These are phyloP conservation scores for Physocephala rufipes DNA, from an alignment of 2,888 invertebrate genomes.

Conservation along the genomic window DNA sequence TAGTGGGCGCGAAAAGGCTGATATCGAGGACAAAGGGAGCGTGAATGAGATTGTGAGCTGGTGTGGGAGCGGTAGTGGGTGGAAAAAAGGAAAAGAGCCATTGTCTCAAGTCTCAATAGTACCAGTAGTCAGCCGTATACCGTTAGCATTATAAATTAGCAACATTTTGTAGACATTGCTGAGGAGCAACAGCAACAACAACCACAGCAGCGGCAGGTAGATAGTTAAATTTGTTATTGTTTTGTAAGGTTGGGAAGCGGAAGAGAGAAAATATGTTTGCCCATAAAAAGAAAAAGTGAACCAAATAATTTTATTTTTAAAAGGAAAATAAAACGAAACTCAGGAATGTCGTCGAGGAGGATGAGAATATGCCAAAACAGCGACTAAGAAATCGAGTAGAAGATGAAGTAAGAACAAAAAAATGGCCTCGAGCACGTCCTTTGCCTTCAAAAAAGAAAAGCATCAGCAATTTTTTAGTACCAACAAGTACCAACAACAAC, in stretches of 20 bases:
- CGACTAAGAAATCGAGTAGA: not conserved
- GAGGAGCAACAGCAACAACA: too few relatives aligned
- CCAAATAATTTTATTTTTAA: not conserved
- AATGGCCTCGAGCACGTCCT: not conserved
- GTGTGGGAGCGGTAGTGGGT: not conserved
- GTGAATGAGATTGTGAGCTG: too few relatives aligned
- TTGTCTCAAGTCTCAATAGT: conserved; percentile 23
- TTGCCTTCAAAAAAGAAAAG: not conserved
- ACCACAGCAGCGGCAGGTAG: too few relatives aligned
- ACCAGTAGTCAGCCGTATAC: not conserved
- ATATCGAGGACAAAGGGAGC: not conserved
- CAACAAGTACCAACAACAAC: too few relatives aligned
- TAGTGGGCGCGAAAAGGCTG: conserved; percentile 49
- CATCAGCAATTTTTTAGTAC: conserved; percentile 8
- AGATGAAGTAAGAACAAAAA: not conserved
- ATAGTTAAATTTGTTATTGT: too few relatives aligned
- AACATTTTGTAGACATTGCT: conserved; percentile 47
- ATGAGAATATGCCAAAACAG: not conserved
- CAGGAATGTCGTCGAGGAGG: not conserved
- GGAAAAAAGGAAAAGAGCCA: not conserved
- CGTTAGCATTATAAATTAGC: conserved; percentile 59
- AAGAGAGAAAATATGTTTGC: not conserved
- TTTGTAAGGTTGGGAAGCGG: not conserved
- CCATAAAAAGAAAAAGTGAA: not conserved
- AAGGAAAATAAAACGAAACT: not conserved